These are phyloP conservation scores for Solea solea DNA, from an alignment of 2,113 vertebrate genomes.

Conservation along the genomic window DNA sequence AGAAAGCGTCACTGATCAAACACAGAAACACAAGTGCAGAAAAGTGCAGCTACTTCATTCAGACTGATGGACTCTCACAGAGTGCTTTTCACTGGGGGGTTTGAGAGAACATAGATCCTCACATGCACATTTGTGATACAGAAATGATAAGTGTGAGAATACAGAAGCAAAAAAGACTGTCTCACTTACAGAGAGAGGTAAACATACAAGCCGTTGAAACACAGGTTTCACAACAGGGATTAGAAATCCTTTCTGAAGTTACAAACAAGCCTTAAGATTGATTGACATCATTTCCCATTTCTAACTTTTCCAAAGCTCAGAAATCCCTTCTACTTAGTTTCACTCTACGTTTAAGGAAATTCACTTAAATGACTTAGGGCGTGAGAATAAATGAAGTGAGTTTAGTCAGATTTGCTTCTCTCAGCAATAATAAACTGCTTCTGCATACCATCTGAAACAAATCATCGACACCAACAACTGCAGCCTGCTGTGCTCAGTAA, in stretches of 20 bases:
- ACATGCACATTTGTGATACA: not conserved
- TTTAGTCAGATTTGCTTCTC: constrained; percentile 22
- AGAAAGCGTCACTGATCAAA: constrained; percentile 65
- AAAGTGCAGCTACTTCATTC: constrained; percentile 50
- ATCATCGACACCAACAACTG: constrained; percentile 19
- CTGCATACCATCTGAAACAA: constrained; percentile 42
- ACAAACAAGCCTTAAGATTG: constrained; percentile 50
- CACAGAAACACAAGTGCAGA: constrained; percentile 50
- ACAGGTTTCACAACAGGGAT: constrained; percentile 63
- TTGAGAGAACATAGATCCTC: constrained; percentile 5
- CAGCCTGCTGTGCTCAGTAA: not conserved
- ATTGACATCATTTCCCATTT: constrained; percentile 12
- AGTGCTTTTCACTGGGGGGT: not conserved
- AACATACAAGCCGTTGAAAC: constrained; percentile 63
- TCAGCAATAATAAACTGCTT: constrained; percentile 34
- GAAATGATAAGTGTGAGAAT: not conserved
- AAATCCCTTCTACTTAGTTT: constrained; percentile 14
- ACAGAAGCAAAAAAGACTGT: not conserved
- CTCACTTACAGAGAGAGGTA: not conserved
- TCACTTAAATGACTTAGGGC: constrained; percentile 5
- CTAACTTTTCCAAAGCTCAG: constrained; percentile 44
- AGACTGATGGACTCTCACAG: constrained; percentile 39
- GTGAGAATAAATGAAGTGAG: constrained; percentile 21
- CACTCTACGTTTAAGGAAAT: constrained; percentile 10
- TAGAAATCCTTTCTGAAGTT: constrained; percentile 39